Evolutionary conservation across 2,888 invertebrate species (phyloP).

Genomic region (Meiosimyza platycephala): DNA sequence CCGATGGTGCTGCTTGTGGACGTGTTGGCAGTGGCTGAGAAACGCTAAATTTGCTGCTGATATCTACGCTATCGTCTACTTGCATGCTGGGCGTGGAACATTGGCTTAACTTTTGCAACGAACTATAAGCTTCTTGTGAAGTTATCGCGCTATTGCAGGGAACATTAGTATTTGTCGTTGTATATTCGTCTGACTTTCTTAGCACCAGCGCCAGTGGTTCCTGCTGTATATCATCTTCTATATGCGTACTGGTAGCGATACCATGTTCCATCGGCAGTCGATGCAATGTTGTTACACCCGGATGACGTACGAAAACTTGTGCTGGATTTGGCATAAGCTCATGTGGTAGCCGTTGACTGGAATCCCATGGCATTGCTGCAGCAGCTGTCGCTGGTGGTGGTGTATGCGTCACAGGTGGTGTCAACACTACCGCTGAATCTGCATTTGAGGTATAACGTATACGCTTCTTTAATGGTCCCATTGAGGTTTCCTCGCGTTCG

Average conservation of each 20-base stretch:
- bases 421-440: slow-evolving; percentile 55
- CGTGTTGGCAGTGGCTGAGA: slow-evolving; percentile 12
- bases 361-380: slow-evolving; percentile 71
- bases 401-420: slow-evolving; percentile 52
- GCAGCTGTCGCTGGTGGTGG: slow-evolving; percentile 56
- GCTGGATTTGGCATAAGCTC: slow-evolving; percentile 68
- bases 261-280: slow-evolving; percentile 48
- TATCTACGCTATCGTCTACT: slow-evolving; percentile 23
- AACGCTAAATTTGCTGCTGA: slow-evolving; percentile 7
- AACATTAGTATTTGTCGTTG: slow-evolving; percentile 36
- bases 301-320: slow-evolving; percentile 64
- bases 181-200: slow-evolving; percentile 44
- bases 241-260: background rate
- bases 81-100: background rate
- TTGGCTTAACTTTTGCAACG: background rate
- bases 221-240: slow-evolving; percentile 66
- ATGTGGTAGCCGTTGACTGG: slow-evolving; percentile 62
- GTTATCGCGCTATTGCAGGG: slow-evolving; percentile 9
- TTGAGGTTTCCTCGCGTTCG: slow-evolving; percentile 54
- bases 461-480: slow-evolving; percentile 78
- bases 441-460: slow-evolving; percentile 70
- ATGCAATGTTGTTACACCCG: slow-evolving; percentile 66
- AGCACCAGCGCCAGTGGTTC: slow-evolving; percentile 76
- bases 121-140: slow-evolving; percentile 15
- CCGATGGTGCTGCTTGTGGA: slow-evolving; percentile 41